Evolutionary conservation across 1,140 invertebrate species (phyloP), one percentile per base, ranked within the genome.

Genomic region (Andrena cerasifolii): DNA sequence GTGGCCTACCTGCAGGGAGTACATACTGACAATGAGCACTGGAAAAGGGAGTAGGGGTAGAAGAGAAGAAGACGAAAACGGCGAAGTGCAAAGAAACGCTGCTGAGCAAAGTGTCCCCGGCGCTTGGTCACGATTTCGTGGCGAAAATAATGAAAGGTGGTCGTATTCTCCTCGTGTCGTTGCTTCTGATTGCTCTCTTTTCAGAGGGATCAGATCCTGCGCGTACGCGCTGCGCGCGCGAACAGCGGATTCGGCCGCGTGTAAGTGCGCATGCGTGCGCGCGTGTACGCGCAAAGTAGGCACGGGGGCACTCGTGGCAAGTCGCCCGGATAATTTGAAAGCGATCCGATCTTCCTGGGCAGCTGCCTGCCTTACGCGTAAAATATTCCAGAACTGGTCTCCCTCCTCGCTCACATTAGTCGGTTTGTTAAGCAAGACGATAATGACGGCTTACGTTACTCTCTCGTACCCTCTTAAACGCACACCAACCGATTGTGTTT

Each of bases 281-380:
- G 49, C 76, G 68, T 59, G 70, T 75, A 54, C 56, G 58, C 66
- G 67, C 45, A 61, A 72, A 73, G 71, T 63, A 66, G 68, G 54
- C 77, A 83, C 84, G 87, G 84, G 80, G 83, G 86, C 85, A 90
- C 86, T 88, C 85, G 87, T 89, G 84, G 86, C 90, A 89, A 91
- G 87, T 92, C 89, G 86, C 87, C 89, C 88, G 89, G 89, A 91
- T 92, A 92, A 92, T 91, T 91, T 92, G 91, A 92, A 92, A 92
- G 89, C 90, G 90, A 92, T 92, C 90, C 91, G 87, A 89, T 91
- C 90, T 90, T 86, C 81, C 80, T 76, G 72, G 89, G 87, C 90
- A 92, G 90, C 91, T 92, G 91, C 91, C 90, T 90, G 90, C 90
- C 90, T 91, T 91, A 91, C 90, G 90, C 91, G 91, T 92, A 90